phyloP scores from a whole-genome alignment of 2,797 vertebrate genomes.

The Streptopelia turtur region DNA sequence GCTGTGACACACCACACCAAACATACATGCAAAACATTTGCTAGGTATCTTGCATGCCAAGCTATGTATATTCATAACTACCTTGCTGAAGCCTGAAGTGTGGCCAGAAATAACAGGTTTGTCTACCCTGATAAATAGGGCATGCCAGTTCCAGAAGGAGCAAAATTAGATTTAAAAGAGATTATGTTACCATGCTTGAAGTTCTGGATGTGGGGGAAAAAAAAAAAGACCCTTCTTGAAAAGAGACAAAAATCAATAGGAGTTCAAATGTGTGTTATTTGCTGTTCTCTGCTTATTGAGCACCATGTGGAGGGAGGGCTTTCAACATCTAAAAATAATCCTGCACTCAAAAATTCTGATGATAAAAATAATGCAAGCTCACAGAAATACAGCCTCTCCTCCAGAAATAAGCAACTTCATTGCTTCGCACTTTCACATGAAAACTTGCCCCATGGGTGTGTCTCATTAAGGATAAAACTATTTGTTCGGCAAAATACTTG shows the following conservation, averaged over 20 bases:
- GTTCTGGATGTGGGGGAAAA: neutral
- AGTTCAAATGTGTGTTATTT: neutral
- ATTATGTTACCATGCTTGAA: neutral
- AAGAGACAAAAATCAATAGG: neutral
- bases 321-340: neutral
- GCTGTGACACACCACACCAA: neutral
- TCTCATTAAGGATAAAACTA: neutral
- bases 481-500: neutral
- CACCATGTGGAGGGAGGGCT: accelerated
- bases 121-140: neutral
- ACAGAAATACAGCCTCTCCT: neutral
- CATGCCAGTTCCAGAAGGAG: neutral
- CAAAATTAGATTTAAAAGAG: neutral
- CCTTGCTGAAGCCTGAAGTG: neutral
- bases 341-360: neutral
- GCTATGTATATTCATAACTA: neutral
- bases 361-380: neutral
- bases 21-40: neutral
- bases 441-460: neutral
- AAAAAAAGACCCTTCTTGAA: neutral
- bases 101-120: neutral
- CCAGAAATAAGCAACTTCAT: neutral
- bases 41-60: neutral
- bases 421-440: neutral
- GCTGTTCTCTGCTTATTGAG: neutral